phyloP scores from a whole-genome alignment of 2,113 vertebrate species.

The Trichechus manatus region DNA sequence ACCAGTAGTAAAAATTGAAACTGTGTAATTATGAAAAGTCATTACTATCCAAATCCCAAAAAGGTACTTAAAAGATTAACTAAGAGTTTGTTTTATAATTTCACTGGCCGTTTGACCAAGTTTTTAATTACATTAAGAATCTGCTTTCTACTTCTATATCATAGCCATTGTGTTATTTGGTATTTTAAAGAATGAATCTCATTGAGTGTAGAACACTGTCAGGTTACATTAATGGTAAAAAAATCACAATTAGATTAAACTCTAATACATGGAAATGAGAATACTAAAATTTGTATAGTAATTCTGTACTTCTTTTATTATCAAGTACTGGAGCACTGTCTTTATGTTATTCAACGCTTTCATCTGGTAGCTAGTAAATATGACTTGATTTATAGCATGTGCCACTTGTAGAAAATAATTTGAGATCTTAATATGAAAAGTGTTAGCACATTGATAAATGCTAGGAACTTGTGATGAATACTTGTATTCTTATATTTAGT shows the following conservation, averaged over 20 bases:
- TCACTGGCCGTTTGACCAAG: constrained; percentile 1
- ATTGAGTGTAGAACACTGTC: not conserved
- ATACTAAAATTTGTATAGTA: constrained; percentile 26
- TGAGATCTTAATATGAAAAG: constrained; percentile 56
- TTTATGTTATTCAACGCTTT: constrained; percentile 29
- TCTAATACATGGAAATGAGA: not conserved
- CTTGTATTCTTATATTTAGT: constrained; percentile 36
- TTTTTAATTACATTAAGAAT: constrained; percentile 38
- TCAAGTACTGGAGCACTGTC: not conserved
- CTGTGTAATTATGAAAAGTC: constrained; percentile 36
- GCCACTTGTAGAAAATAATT: constrained; percentile 4
- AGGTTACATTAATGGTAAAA: constrained; percentile 37
- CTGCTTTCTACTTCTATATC: not conserved
- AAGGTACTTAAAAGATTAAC: constrained; percentile 39
- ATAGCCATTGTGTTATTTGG: not conserved
- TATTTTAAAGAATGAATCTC: constrained; percentile 56
- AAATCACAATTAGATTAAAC: not conserved
- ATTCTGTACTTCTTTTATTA: not conserved
- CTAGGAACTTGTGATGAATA: not conserved
- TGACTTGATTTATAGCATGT: constrained; percentile 35
- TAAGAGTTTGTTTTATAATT: constrained; percentile 6
- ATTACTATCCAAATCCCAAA: constrained; percentile 22
- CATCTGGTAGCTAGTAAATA: not conserved
- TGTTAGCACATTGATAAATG: constrained; percentile 55
- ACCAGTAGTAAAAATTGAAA: constrained; percentile 18